phyloP scores from a whole-genome alignment of 2,888 invertebrate species.

The Colletes collaris region DNA sequence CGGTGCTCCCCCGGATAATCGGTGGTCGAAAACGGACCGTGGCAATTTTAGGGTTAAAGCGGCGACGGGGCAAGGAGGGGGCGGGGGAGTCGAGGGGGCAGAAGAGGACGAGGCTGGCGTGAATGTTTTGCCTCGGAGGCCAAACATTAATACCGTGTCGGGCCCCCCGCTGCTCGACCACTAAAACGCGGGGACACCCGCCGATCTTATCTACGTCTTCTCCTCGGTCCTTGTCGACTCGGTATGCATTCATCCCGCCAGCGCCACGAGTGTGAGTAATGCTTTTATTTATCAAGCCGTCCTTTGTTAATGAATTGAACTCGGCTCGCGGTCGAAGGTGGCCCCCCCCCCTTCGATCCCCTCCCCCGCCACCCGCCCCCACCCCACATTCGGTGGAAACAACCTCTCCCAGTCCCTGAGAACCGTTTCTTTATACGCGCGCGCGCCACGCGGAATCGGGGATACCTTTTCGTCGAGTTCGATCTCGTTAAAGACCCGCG shows the following conservation, averaged over 20 bases:
- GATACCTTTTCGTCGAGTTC: slow-evolving; percentile 29
- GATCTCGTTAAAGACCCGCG: slow-evolving; percentile 6
- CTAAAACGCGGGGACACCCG: slow-evolving; percentile 83
- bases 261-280: slow-evolving; percentile 81
- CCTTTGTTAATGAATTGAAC: slow-evolving; percentile 82
- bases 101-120: slow-evolving; percentile 64
- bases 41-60: slow-evolving; percentile 61
- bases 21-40: slow-evolving; percentile 25
- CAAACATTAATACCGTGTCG: slow-evolving; percentile 83
- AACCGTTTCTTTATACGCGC: slow-evolving; percentile 7
- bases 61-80: slow-evolving; percentile 32
- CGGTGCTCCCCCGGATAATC: slow-evolving; percentile 6
- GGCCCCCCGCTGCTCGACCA: slow-evolving; percentile 81
- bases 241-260: slow-evolving; percentile 81
- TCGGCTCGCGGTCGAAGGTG: slow-evolving; percentile 60
- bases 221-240: slow-evolving; percentile 80
- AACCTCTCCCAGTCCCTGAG: slow-evolving; percentile 17
- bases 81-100: background rate
- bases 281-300: slow-evolving; percentile 83
- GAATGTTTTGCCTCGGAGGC: slow-evolving; percentile 80
- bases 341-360: slow-evolving; percentile 30
- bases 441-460: background rate
- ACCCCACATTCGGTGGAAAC: background rate
- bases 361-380: slow-evolving; percentile 7
- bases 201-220: slow-evolving; percentile 82